A percentile compares a stretch with the other conserved stretches of the same genome.
Evolutionary conservation across 2,888 invertebrate genomes (phyloP).

Genomic region (Falcaria lacertinaria): DNA sequence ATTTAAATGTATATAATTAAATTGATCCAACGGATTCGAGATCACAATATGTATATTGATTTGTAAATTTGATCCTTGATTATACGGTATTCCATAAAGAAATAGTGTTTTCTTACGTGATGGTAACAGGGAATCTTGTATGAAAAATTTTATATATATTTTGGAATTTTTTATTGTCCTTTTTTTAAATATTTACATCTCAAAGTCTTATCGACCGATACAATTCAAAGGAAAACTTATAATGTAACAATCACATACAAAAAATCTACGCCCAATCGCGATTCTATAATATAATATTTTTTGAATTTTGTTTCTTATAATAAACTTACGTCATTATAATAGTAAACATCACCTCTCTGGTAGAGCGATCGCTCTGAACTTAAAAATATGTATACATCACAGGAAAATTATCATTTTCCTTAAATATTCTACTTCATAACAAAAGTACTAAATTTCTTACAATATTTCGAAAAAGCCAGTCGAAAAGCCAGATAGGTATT

Average conservation of each 20-base stretch:
- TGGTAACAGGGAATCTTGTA: not conserved
- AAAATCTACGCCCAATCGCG: conserved; percentile 46
- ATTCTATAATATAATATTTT: conserved; percentile 40
- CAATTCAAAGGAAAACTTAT: conserved; percentile 60
- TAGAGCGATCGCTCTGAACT: conserved; percentile 3
- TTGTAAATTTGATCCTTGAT: conserved; percentile 67
- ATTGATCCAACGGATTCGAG: conserved; percentile 13
- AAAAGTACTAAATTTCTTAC: conserved; percentile 53
- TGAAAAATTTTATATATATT: conserved; percentile 25
- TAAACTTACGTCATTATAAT: conserved; percentile 4
- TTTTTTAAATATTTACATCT: conserved; percentile 65
- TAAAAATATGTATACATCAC: conserved; percentile 26
- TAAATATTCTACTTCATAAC: conserved; percentile 38
- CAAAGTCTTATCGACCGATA: conserved; percentile 51
- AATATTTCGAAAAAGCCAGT: conserved; percentile 69
- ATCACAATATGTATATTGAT: conserved; percentile 43
- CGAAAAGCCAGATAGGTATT: conserved; percentile 66
- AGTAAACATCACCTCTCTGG: conserved; percentile 13
- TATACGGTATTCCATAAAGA: conserved; percentile 47
- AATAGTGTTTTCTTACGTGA: conserved; percentile 17
- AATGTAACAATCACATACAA: conserved; percentile 64
- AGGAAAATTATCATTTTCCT: conserved; percentile 36
- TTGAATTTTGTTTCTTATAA: conserved; percentile 48
- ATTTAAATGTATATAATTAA: conserved; percentile 28
- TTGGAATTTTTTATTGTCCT: conserved; percentile 61